These are phyloP conservation scores for Epirrhoe tristata DNA, from an alignment of 2,888 invertebrate species.

Conservation along the genomic window DNA sequence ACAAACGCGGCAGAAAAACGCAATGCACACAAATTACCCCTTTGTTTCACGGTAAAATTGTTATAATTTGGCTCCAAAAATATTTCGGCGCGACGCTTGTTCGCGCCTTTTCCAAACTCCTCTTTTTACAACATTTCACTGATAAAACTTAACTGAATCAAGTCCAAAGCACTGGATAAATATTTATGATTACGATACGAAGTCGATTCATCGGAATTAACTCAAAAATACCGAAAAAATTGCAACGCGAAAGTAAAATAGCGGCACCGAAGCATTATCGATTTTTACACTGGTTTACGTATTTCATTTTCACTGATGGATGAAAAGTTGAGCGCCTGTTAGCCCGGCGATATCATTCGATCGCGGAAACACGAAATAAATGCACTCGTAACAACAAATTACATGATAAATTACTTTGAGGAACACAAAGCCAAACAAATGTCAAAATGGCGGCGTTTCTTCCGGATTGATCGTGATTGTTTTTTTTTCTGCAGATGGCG, in stretches of 20 bases:
- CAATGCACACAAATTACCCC: slow-evolving; percentile 43
- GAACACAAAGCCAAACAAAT: slow-evolving; percentile 85
- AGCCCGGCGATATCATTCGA: slow-evolving; percentile 50
- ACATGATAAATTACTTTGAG: slow-evolving; percentile 67
- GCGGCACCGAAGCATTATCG: slow-evolving; percentile 78
- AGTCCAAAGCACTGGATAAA: slow-evolving; percentile 27
- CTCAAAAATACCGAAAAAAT: slow-evolving; percentile 58
- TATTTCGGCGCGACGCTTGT: slow-evolving; percentile 59
- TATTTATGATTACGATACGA: slow-evolving; percentile 34
- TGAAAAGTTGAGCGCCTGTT: slow-evolving; percentile 50
- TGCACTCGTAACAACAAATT: slow-evolving; percentile 59
- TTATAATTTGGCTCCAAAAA: slow-evolving; percentile 53
- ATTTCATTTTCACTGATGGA: slow-evolving; percentile 57
- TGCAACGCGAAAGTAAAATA: slow-evolving; percentile 72
- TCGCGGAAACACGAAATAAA: slow-evolving; percentile 57
- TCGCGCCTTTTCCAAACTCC: slow-evolving; percentile 78
- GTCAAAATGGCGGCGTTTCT: slow-evolving; percentile 85
- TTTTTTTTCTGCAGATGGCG: slow-evolving; percentile 72
- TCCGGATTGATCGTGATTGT: slow-evolving; percentile 45
- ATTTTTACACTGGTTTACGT: slow-evolving; percentile 69
- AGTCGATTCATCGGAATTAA: slow-evolving; percentile 35
- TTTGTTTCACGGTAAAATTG: slow-evolving; percentile 59
- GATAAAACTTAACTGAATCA: slow-evolving; percentile 38
- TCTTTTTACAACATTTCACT: slow-evolving; percentile 54
- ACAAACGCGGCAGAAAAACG: slow-evolving; percentile 41